Conservation (phyloP, 2,113 vertebrate species). For the Dermatemys mawii region DNA sequence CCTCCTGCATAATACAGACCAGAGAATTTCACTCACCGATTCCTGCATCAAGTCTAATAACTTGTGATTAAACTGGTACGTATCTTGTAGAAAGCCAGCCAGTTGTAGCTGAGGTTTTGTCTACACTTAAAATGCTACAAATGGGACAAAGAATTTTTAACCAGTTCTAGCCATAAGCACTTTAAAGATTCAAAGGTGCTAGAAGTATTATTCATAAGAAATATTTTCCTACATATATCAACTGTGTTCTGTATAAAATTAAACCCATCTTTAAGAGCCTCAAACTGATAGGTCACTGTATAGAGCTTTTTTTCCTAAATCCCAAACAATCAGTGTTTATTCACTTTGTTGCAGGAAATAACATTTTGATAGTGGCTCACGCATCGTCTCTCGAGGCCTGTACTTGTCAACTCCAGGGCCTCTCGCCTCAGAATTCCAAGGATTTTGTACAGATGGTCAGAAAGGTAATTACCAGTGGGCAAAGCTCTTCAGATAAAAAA, state of each 20-base stretch:
- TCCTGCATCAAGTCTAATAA: neutral
- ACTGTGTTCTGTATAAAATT: accelerated
- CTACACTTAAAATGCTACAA: neutral
- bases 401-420: slow-evolving; percentile 96
- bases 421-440: slow-evolving; percentile 95
- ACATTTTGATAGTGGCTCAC: slow-evolving; percentile 95
- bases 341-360: slow-evolving; percentile 83
- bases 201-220: accelerated
- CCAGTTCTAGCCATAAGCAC: neutral
- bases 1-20: neutral
- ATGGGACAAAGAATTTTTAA: neutral
- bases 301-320: accelerated
- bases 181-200: neutral
- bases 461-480: slow-evolving; percentile 83
- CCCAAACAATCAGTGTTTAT: accelerated
- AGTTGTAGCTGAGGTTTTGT: neutral
- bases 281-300: neutral
- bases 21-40: neutral
- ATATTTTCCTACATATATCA: accelerated
- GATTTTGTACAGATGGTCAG: slow-evolving; percentile 98
- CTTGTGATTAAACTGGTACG: neutral
- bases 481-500: neutral
- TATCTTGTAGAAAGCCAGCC: neutral
- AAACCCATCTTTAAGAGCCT: accelerated
- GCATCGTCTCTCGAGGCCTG: slow-evolving; percentile 98